Evolutionary conservation across 2,113 vertebrate genomes (phyloP).

Genomic region (Mungos mungo): DNA sequence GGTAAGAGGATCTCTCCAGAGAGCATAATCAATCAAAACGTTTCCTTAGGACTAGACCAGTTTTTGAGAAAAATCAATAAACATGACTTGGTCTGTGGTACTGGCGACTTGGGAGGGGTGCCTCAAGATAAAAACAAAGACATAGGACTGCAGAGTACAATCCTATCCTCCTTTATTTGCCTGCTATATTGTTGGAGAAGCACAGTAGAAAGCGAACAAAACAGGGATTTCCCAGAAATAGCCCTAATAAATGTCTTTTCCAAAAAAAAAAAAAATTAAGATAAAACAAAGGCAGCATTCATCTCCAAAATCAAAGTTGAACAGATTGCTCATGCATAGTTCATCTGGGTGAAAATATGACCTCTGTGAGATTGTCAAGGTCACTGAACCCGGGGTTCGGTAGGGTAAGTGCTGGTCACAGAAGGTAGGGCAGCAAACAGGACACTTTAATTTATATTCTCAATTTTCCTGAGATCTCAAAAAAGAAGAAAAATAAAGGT

Average conservation of each 20-base stretch:
- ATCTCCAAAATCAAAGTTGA: slow-evolving; percentile 69
- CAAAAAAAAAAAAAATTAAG: slow-evolving; percentile 40
- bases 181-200: slow-evolving; percentile 32
- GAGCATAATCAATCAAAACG: slow-evolving; percentile 75
- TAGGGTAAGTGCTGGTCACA: slow-evolving; percentile 56
- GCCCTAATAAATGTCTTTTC: slow-evolving; percentile 62
- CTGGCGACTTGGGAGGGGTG: background rate
- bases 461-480: slow-evolving; percentile 68
- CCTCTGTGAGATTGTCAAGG: slow-evolving; percentile 70
- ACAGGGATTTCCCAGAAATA: slow-evolving; percentile 65
- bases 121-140: slow-evolving; percentile 19
- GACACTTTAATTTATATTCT: slow-evolving; percentile 78
- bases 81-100: slow-evolving; percentile 57
- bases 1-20: slow-evolving; percentile 65
- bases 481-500: slow-evolving; percentile 53
- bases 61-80: slow-evolving; percentile 74
- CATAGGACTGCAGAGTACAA: background rate
- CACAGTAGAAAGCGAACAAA: slow-evolving; percentile 56
- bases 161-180: slow-evolving; percentile 18
- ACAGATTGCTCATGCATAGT: slow-evolving; percentile 66
- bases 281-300: slow-evolving; percentile 67
- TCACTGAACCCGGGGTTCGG: slow-evolving; percentile 49
- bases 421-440: slow-evolving; percentile 63
- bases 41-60: slow-evolving; percentile 66
- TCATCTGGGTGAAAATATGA: slow-evolving; percentile 73